phyloP scores from a whole-genome alignment of 2,888 invertebrate genomes.

The Cryptocephalus primarius region DNA sequence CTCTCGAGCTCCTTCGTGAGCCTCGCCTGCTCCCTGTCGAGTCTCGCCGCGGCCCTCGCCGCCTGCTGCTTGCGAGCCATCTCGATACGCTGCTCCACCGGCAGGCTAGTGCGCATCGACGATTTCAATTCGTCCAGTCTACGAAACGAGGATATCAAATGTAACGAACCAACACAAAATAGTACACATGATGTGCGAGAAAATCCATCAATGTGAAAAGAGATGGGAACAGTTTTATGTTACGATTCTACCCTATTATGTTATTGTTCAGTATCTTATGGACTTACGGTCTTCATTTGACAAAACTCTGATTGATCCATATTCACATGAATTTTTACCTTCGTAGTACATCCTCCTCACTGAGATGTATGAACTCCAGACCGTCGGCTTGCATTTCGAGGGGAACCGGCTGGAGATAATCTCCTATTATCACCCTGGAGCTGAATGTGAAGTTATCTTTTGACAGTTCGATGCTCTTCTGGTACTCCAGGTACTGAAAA shows the following conservation, averaged over 20 bases:
- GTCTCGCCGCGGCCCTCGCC: conserved; percentile 62
- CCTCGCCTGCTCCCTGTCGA: conserved; percentile 56
- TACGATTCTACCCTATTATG: too few species aligned
- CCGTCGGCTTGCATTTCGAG: conserved; percentile 50
- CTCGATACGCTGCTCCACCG: conserved; percentile 67
- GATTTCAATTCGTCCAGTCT: conserved; percentile 59
- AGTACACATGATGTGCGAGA: too few species aligned
- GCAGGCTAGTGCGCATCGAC: conserved; percentile 50
- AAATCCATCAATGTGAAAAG: too few species aligned
- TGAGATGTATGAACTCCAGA: conserved; percentile 63
- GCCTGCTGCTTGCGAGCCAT: conserved; percentile 62
- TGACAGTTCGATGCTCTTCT: conserved; percentile 50
- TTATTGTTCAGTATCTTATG: too few species aligned
- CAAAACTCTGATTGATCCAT: too few species aligned
- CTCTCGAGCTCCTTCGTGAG: conserved; percentile 64
- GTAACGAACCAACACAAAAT: too few species aligned
- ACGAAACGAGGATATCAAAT: neutral
- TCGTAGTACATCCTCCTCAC: conserved; percentile 72
- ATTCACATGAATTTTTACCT: conserved; percentile 44
- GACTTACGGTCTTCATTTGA: too few species aligned
- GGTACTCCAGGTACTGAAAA: conserved; percentile 62
- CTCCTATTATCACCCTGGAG: conserved; percentile 79
- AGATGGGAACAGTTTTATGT: too few species aligned
- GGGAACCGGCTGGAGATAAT: conserved; percentile 72
- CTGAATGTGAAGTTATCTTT: conserved; percentile 90